Percentiles rank a stretch among this genome's conserved stretches.
phyloP scores from a whole-genome alignment of 2,888 invertebrate genomes.

The Yponomeuta evonymella region DNA sequence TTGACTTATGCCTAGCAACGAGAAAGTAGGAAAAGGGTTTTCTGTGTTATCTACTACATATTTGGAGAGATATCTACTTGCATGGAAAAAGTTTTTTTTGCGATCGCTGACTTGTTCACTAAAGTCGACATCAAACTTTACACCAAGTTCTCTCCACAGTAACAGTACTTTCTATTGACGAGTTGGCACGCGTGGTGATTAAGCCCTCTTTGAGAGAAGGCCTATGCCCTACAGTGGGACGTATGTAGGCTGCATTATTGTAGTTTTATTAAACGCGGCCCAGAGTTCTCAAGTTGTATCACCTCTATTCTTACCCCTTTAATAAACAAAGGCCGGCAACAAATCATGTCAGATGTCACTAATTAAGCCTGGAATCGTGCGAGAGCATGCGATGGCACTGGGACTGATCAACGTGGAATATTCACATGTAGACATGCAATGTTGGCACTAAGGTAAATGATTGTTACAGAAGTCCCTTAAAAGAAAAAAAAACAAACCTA shows the following conservation, averaged over 20 bases:
- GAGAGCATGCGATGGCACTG: background rate
- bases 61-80: too few relatives aligned
- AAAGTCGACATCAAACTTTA: too few relatives aligned
- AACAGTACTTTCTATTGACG: too few relatives aligned
- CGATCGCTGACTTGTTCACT: too few relatives aligned
- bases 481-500: background rate
- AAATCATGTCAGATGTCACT: constrained; percentile 1
- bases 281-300: background rate
- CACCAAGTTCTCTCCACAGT: too few relatives aligned
- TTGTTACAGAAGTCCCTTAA: background rate
- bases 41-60: too few relatives aligned
- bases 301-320: background rate
- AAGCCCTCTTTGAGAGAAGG: too few relatives aligned
- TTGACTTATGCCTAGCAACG: constrained; percentile 33
- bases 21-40: background rate
- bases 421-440: background rate
- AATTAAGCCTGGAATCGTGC: background rate
- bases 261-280: background rate
- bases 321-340: background rate
- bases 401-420: background rate
- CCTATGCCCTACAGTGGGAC: too few relatives aligned
- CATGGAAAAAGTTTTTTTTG: too few relatives aligned
- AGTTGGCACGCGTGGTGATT: too few relatives aligned
- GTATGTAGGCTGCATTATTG: too few relatives aligned
- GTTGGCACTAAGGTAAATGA: background rate